phyloP scores from a whole-genome alignment of 2,113 vertebrate species.

The Pterocles gutturalis region DNA sequence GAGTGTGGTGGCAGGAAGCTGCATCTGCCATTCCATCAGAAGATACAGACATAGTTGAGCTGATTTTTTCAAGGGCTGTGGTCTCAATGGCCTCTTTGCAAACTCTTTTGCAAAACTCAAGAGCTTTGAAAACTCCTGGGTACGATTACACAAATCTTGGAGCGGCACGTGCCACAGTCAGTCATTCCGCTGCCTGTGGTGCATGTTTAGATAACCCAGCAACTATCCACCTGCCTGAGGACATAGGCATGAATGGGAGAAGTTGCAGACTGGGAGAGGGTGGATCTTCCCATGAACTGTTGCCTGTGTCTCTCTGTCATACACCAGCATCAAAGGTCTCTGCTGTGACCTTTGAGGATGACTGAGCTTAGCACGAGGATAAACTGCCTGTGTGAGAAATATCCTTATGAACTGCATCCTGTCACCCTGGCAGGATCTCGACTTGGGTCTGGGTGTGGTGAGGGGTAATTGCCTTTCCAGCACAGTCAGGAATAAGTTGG shows the following conservation, averaged over 20 bases:
- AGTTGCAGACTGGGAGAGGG: background rate
- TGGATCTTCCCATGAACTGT: background rate
- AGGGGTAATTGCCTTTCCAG: background rate
- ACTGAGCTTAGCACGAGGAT: background rate
- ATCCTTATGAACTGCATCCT: background rate
- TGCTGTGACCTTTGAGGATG: background rate
- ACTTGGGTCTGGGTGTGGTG: background rate
- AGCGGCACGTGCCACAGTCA: background rate
- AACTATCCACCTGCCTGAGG: background rate
- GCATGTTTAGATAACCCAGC: background rate
- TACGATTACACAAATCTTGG: background rate
- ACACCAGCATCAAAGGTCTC: background rate
- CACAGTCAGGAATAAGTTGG: background rate
- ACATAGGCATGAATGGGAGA: background rate
- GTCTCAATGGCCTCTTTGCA: background rate
- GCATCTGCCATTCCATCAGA: background rate
- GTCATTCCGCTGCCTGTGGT: background rate
- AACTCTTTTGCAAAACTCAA: background rate
- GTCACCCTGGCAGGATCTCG: background rate
- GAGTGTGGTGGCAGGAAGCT: background rate
- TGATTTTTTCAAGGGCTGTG: background rate
- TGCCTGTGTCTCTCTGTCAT: background rate
- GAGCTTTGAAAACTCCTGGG: background rate
- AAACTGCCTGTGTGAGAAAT: background rate
- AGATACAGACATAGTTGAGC: background rate